Conservation (phyloP, 1,140 invertebrate genomes). For the Philotrypesis tridentata region DNA sequence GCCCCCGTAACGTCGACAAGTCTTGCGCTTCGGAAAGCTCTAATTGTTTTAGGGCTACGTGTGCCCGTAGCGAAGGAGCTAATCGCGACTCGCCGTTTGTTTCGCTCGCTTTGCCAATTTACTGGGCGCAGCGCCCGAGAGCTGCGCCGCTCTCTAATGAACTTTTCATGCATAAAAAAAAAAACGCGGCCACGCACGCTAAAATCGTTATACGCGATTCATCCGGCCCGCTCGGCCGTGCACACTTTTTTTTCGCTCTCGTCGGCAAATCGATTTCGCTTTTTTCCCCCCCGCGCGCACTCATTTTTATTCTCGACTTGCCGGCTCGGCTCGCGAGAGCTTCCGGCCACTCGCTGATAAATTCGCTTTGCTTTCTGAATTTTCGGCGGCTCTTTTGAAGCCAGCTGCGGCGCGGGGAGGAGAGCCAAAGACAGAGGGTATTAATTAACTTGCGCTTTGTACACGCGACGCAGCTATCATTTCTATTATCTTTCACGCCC, state of each 20-base stretch:
- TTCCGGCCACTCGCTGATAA: neutral
- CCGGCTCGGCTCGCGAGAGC: neutral
- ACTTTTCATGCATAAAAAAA: slow-evolving; percentile 11
- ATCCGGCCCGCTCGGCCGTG: neutral
- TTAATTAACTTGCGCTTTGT: slow-evolving; percentile 15
- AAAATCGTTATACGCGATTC: slow-evolving; percentile 3
- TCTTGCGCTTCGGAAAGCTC: slow-evolving; percentile 2
- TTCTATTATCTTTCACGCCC: neutral
- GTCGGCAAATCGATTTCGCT: neutral
- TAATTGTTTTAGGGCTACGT: neutral
- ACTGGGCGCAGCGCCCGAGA: neutral
- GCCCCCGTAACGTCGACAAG: slow-evolving; percentile 2
- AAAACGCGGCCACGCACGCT: neutral
- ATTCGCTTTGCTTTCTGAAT: slow-evolving; percentile 23
- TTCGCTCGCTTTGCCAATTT: neutral
- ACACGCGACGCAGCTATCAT: neutral
- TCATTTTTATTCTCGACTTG: neutral
- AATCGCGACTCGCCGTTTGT: neutral
- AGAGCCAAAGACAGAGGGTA: neutral
- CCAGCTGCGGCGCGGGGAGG: too few relatives aligned
- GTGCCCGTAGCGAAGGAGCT: neutral
- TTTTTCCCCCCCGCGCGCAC: too few relatives aligned
- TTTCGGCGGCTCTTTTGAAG: neutral
- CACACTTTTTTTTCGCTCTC: neutral
- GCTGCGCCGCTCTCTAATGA: neutral